phyloP scores from a whole-genome alignment of 2,797 vertebrate genomes.

The Nannoperca obscura region DNA sequence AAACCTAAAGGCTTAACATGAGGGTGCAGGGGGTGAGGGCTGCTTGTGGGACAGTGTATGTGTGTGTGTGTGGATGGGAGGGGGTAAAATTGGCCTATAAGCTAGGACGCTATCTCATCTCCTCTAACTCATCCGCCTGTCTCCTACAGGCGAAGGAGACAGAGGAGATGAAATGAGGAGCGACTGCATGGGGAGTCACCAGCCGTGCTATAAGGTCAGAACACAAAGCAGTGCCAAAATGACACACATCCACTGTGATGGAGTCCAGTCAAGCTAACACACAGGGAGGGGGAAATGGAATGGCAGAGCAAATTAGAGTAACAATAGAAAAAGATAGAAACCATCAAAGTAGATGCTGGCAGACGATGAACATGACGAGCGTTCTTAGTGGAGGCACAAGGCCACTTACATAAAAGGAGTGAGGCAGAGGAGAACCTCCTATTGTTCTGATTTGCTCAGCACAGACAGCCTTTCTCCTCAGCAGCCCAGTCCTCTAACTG shows the following conservation, averaged over 20 bases:
- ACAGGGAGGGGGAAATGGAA: slow-evolving; percentile 39
- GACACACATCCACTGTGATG: slow-evolving; percentile 69
- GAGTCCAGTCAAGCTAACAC: slow-evolving; percentile 46
- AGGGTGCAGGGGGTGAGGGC: slow-evolving; percentile 48
- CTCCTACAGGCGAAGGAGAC: slow-evolving; percentile 61
- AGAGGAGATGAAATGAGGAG: slow-evolving; percentile 72
- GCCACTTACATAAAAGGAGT: slow-evolving; percentile 58
- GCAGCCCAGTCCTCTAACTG: slow-evolving; percentile 53
- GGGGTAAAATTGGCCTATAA: slow-evolving; percentile 54
- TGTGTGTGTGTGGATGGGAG: slow-evolving; percentile 23
- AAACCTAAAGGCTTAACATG: slow-evolving; percentile 77
- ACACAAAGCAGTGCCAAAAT: slow-evolving; percentile 72
- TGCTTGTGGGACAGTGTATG: slow-evolving; percentile 49
- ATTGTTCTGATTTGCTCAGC: slow-evolving; percentile 53
- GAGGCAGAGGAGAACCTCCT: slow-evolving; percentile 52
- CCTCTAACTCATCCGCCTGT: slow-evolving; percentile 61
- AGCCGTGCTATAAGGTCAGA: slow-evolving; percentile 71
- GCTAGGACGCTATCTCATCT: slow-evolving; percentile 69
- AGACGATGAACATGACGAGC: slow-evolving; percentile 48
- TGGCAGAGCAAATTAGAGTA: slow-evolving; percentile 45
- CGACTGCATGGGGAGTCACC: slow-evolving; percentile 77
- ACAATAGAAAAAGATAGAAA: slow-evolving; percentile 60
- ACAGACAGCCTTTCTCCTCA: slow-evolving; percentile 41
- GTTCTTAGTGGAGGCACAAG: slow-evolving; percentile 54
- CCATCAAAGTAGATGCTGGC: slow-evolving; percentile 58